Evolutionary conservation across 2,113 vertebrate genomes (phyloP), one percentile per base, ranked within the genome.

Genomic region (Oncorhynchus masou): DNA sequence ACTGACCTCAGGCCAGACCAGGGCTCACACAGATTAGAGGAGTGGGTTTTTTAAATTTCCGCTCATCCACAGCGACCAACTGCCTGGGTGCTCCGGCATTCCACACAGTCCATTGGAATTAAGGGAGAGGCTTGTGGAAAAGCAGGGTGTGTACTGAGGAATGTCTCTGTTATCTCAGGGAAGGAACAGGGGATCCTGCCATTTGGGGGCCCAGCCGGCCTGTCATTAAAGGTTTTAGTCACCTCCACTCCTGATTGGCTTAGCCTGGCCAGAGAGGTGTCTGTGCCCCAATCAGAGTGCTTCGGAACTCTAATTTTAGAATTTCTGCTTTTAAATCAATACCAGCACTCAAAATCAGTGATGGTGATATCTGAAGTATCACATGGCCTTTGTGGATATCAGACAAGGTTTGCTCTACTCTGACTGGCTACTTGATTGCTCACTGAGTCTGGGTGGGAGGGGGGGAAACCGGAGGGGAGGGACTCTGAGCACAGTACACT

Each of bases 81-180:
- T 73, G 75, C 83, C 81, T 75, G 54, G 81, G 84, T 78, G 73
- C 84, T 86, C 85, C 81, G 82, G 82, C 91, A 93, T 93, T 92
- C 90, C 90, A 83, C 86, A 86, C 84, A 87, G 87, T 92, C 88
- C 71, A 64, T 75, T 87, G 88, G 90, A 92, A 93, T 91, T 86
- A 91, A 91, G 88, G 90, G 85, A 86, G 88, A 89, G 86, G 90
- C 89, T 86, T 88, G 83, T 4, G 82, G 87, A 48, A 71, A 84
- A 85, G 89, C 89, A 88, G 84, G 87, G 90, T 89, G 83, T 72
- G 65, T 82, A 83, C 86, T 84, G 81, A 88, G 92, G 93, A 93
- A 94, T 92, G 89, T 90, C 87, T 91, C 85, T 91, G 88, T 87
- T 91, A 88, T 93, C 90, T 84, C 85, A 85, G 82, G 71, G 77